Conservation (phyloP, 2,113 vertebrate species). For the Hippotragus niger region DNA sequence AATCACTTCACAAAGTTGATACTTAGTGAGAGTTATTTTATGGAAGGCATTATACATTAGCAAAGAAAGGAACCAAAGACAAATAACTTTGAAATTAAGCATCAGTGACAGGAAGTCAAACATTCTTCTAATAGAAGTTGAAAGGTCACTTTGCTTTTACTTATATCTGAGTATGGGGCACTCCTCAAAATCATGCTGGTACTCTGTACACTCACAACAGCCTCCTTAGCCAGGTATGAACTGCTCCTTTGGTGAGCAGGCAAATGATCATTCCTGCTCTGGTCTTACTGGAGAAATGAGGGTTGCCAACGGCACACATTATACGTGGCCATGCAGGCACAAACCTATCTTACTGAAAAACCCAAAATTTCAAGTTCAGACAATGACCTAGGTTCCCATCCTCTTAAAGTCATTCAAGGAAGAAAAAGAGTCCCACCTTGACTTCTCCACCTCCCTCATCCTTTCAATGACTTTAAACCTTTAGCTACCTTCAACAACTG, state of each 20-base stretch:
- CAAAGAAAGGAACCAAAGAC: background rate
- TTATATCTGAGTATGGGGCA: background rate
- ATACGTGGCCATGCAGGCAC: background rate
- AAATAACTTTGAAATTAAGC: conserved; percentile 3
- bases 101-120: background rate
- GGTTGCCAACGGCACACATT: background rate
- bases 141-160: background rate
- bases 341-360: background rate
- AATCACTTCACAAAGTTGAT: background rate
- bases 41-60: background rate
- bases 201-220: background rate
- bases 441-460: background rate
- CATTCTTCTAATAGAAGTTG: background rate
- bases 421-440: background rate
- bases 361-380: background rate
- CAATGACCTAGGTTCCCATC: background rate
- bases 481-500: background rate
- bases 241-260: background rate
- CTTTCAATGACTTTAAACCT: background rate
- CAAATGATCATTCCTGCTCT: background rate
- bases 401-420: background rate
- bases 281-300: background rate
- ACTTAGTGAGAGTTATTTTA: background rate
- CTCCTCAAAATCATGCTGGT: background rate
- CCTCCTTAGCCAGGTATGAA: background rate